Evolutionary conservation across 2,113 vertebrate species (phyloP).

Genomic region (Dryoscopus gambensis): DNA sequence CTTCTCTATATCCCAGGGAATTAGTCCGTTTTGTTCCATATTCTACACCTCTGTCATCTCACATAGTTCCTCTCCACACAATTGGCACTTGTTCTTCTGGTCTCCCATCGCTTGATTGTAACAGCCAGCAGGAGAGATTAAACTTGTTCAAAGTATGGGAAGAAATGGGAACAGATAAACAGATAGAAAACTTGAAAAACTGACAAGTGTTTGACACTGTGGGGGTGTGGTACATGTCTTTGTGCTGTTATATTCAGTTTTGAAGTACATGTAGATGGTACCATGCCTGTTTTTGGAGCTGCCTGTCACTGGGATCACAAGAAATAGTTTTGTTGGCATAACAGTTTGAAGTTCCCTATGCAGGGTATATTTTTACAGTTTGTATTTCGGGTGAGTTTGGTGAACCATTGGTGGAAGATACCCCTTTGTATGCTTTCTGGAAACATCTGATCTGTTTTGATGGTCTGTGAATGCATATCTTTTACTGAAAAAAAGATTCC

Average conservation of each 20-base stretch:
- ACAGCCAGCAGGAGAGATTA: not conserved
- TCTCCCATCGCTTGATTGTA: not conserved
- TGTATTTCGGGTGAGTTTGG: not conserved
- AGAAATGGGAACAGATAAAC: not conserved
- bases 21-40: not conserved
- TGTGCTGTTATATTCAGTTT: not conserved
- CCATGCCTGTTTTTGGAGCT: not conserved
- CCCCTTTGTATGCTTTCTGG: not conserved
- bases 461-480: not conserved
- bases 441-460: not conserved
- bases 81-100: not conserved
- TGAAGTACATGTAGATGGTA: not conserved
- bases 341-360: not conserved
- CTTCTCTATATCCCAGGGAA: not conserved
- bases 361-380: not conserved
- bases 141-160: not conserved
- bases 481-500: not conserved
- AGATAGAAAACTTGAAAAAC: not conserved
- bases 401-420: not conserved
- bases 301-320: not conserved
- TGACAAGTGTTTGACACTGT: not conserved
- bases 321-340: not conserved
- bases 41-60: not conserved
- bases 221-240: not conserved
- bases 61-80: not conserved